These are phyloP conservation scores for Nemotelus pantherinus DNA, from an alignment of 2,888 invertebrate species.

Conservation along the genomic window DNA sequence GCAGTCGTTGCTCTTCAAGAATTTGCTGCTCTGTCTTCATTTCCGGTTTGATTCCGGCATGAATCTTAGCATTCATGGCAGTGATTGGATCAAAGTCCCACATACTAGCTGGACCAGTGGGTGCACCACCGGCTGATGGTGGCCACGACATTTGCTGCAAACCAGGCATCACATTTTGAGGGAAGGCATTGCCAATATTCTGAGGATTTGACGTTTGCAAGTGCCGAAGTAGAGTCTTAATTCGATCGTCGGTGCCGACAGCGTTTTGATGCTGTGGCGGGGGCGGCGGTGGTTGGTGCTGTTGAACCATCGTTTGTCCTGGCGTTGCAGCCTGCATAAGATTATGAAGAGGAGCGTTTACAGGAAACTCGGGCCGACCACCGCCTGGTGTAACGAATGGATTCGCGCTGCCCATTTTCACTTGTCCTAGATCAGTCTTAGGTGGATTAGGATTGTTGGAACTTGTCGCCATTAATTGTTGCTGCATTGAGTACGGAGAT, in stretches of 20 bases:
- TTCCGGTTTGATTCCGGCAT: conserved; percentile 44
- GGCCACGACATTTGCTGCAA: conserved; percentile 30
- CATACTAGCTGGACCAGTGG: conserved; percentile 30
- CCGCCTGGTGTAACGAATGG: conserved; percentile 40
- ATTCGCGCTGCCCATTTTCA: conserved; percentile 33
- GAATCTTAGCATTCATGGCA: not conserved
- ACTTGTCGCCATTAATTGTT: conserved; percentile 55
- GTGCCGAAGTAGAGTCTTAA: conserved; percentile 19
- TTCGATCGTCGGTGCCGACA: conserved; percentile 14
- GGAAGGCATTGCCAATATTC: not conserved
- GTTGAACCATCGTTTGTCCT: conserved; percentile 45
- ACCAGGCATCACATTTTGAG: conserved; percentile 25
- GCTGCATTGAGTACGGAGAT: conserved; percentile 55
- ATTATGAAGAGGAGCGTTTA: conserved; percentile 36
- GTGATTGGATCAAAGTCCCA: conserved; percentile 40
- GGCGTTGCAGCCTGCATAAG: conserved; percentile 47
- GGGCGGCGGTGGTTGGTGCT: not conserved
- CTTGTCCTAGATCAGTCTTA: conserved; percentile 52
- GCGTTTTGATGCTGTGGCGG: conserved; percentile 26
- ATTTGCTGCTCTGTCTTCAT: conserved; percentile 52
- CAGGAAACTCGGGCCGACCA: conserved; percentile 39
- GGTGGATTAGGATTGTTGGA: not conserved
- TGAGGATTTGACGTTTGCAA: not conserved
- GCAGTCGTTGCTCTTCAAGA: conserved; percentile 50
- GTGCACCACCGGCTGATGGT: not conserved